phyloP scores from a whole-genome alignment of 2,888 invertebrate genomes.

The Apamea monoglypha region DNA sequence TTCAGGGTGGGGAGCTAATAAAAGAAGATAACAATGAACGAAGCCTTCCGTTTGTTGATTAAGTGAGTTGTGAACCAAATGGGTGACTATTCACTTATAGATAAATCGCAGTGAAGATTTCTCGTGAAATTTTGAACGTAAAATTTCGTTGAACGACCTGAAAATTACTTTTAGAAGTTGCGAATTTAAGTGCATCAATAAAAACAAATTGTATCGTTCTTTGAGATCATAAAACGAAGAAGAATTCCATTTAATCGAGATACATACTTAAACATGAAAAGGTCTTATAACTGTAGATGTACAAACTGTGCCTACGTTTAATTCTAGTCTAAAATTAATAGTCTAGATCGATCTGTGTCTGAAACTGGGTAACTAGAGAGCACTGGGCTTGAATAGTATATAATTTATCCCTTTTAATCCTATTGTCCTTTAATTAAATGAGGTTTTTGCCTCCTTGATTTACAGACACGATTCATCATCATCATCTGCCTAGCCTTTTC shows the following conservation, averaged over 20 bases:
- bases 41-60: constrained; percentile 82
- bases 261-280: constrained; percentile 20
- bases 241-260: constrained; percentile 27
- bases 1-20: constrained; percentile 80
- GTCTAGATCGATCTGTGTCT: constrained; percentile 51
- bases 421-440: constrained; percentile 60
- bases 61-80: constrained; percentile 72
- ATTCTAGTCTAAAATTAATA: constrained; percentile 43
- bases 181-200: constrained; percentile 31
- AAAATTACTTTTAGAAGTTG: constrained; percentile 36
- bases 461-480: constrained; percentile 40
- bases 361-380: constrained; percentile 34
- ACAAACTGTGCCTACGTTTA: constrained; percentile 13
- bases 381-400: constrained; percentile 45
- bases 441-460: constrained; percentile 42
- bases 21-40: constrained; percentile 80
- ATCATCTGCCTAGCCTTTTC: no score
- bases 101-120: constrained; percentile 30
- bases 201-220: constrained; percentile 50
- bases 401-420: constrained; percentile 57
- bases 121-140: background rate
- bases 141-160: constrained; percentile 22
- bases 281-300: constrained; percentile 1
- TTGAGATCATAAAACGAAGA: constrained; percentile 32
- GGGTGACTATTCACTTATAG: constrained; percentile 27